phyloP scores from a whole-genome alignment of 2,888 invertebrate genomes.

The Platycheirus rosarum region DNA sequence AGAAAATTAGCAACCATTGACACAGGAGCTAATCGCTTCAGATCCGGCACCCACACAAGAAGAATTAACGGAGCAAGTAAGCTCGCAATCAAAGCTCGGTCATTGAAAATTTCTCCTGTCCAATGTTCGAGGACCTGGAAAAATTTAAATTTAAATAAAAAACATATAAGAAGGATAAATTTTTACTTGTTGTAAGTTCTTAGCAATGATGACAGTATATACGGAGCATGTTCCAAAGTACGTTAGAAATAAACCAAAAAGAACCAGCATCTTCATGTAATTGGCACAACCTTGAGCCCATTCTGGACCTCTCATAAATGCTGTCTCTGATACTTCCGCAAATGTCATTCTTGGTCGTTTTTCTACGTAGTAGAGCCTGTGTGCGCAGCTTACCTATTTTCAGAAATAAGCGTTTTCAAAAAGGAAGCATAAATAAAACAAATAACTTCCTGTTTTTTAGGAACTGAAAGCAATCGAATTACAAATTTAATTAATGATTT shows the following conservation, averaged over 20 bases:
- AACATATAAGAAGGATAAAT: not conserved
- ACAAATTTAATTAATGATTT: too few species aligned
- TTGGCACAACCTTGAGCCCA: conserved; percentile 86
- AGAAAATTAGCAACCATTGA: conserved; percentile 97
- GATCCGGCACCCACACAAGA: conserved; percentile 92
- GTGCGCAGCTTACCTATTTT: conserved; percentile 90
- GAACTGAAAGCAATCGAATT: too few species aligned
- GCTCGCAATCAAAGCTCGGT: conserved; percentile 86
- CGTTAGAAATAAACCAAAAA: conserved; percentile 88
- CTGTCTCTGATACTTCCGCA: conserved; percentile 92
- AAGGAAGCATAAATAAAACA: not conserved
- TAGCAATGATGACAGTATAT: conserved; percentile 96
- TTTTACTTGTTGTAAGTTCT: conserved; percentile 88
- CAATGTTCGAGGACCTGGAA: conserved; percentile 85
- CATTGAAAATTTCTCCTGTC: conserved; percentile 83
- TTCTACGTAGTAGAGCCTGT: conserved; percentile 89
- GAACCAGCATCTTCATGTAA: conserved; percentile 80
- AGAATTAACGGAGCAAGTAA: conserved; percentile 90
- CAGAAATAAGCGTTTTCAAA: not conserved
- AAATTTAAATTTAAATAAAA: not conserved
- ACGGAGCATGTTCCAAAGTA: conserved; percentile 99
- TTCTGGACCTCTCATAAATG: conserved; percentile 90
- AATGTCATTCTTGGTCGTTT: conserved; percentile 90
- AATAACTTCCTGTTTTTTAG: too few species aligned
- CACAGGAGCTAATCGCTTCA: conserved; percentile 95